These are phyloP conservation scores for Eciton burchellii DNA, from an alignment of 1,140 invertebrate species.

Conservation along the genomic window DNA sequence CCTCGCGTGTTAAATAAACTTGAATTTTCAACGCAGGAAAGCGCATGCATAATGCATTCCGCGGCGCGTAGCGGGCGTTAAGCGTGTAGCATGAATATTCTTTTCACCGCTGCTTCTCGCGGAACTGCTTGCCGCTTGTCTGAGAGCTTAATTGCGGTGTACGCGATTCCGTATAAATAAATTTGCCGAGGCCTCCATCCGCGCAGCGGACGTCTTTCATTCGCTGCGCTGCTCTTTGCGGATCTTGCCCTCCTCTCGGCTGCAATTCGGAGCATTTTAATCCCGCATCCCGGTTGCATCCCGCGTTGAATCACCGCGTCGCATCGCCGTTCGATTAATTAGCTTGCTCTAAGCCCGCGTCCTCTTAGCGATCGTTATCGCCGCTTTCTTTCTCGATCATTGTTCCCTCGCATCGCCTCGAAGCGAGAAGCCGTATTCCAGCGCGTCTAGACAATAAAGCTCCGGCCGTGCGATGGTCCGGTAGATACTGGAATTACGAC, in stretches of 20 bases:
- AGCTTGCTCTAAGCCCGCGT: neutral
- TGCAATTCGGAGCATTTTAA: no score
- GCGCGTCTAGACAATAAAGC: conserved; percentile 54
- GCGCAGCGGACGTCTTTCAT: no score
- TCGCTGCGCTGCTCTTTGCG: no score
- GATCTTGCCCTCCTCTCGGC: no score
- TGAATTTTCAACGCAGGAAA: conserved; percentile 20
- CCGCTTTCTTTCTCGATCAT: conserved; percentile 2
- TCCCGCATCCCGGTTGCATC: neutral
- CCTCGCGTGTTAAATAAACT: conserved; percentile 33
- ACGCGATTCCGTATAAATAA: neutral
- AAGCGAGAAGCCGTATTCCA: conserved; percentile 24
- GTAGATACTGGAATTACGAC: conserved; percentile 66
- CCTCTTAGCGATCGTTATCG: conserved; percentile 30
- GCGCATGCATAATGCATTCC: conserved; percentile 18
- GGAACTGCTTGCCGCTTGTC: neutral
- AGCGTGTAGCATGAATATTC: conserved; percentile 6
- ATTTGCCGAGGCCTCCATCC: neutral
- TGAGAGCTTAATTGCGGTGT: neutral
- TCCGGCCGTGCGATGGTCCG: conserved; percentile 49
- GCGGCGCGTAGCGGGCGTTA: neutral
- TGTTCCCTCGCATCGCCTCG: conserved; percentile 10
- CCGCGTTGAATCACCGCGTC: neutral
- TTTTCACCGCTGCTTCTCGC: neutral
- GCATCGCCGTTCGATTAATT: conserved; percentile 28